Base-by-base conservation (phyloP, 2,797 vertebrate species). In the Syncerus caffer region DNA sequence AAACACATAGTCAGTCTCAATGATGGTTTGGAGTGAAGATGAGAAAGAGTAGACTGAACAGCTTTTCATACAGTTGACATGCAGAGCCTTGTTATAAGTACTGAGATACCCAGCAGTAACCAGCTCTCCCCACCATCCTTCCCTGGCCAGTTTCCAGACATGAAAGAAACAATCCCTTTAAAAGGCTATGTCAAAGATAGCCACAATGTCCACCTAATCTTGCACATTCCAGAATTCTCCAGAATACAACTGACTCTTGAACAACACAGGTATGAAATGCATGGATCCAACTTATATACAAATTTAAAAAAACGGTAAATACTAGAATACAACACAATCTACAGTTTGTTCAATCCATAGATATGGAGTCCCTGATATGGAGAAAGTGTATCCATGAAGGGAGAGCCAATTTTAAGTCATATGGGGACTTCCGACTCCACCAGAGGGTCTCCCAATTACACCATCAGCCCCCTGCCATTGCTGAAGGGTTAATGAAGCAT, bases 21-120 rank as follows among this genome's bases (percentile, higher is more conserved):
- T 11, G 9, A 58, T 23, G n/a, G 55, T 74, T 45, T 50, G n/a
- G 53, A 58, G 23, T 21, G 16, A 34, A 82, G 74, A 84, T 14
- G 29, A 91, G 50, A 83, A 83, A 78, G 80, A 90, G 7, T 95
- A 78, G 23, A 86, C 53, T 62, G 17, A 62, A 55, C 21, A 93
- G 27, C 27, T 50, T 88, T 84, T 47, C 42, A 78, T 53, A 51
- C 11, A 31, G 10, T 90, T 86, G 25, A 78, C 19, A 27, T 53
- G 29, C 38, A 71, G 53, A 71, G 62, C 55, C 38, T 80, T 76
- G 38, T 31, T 67, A 15, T 79, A 80, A 78, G 93, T 8, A 67
- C 23, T 47, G 74, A 34, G 64, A 55, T 7, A 57, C 25, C 7
- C 84, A 95, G 31, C 67, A 92, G 74, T 64, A 85, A 53, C 38